These are phyloP conservation scores for Escarpia spicata DNA, from an alignment of 2,888 invertebrate genomes.

Conservation along the genomic window DNA sequence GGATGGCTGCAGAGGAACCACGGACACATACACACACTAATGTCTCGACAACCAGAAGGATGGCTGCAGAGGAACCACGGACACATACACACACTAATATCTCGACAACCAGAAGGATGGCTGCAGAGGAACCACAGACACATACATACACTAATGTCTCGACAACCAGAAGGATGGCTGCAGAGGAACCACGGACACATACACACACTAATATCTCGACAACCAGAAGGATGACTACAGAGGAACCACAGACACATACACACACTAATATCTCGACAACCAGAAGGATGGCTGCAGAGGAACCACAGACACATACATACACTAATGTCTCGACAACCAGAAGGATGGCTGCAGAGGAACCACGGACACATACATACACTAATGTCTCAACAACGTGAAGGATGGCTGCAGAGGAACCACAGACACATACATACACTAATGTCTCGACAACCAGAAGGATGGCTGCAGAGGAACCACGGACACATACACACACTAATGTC, in stretches of 20 bases:
- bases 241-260: not conserved
- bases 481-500: conserved; percentile 29
- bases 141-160: conserved; percentile 37
- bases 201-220: conserved; percentile 50
- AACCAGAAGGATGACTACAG: conserved; percentile 71
- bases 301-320: not conserved
- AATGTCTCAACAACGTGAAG: conserved; percentile 68
- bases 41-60: conserved; percentile 71
- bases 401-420: conserved; percentile 62
- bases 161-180: conserved; percentile 71
- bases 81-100: conserved; percentile 35
- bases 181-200: not conserved
- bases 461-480: conserved; percentile 22
- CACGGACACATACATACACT: not conserved
- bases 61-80: conserved; percentile 43
- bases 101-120: conserved; percentile 71
- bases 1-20: conserved; percentile 65
- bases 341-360: conserved; percentile 68
- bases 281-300: conserved; percentile 70
- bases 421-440: conserved; percentile 20
- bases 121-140: conserved; percentile 22
- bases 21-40: conserved; percentile 3
- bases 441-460: conserved; percentile 71
- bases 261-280: conserved; percentile 48
- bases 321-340: conserved; percentile 65